Percentiles rank a stretch among this genome's conserved stretches.
These are phyloP conservation scores for Thecophora atra DNA, from an alignment of 2,888 invertebrate species.

Conservation along the genomic window DNA sequence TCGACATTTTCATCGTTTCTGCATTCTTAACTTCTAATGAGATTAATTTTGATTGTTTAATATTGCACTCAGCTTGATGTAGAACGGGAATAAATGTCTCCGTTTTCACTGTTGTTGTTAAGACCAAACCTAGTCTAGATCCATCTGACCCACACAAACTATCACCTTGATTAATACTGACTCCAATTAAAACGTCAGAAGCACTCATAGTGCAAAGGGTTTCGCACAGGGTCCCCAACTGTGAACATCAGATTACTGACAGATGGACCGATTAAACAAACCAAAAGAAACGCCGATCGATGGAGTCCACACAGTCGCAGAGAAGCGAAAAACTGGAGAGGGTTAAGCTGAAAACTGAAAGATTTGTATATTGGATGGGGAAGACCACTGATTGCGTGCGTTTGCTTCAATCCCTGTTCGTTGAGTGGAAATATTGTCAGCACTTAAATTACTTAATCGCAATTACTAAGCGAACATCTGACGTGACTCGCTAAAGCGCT, in stretches of 20 bases:
- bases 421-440: slow-evolving; percentile 31
- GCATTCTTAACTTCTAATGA: too few species aligned
- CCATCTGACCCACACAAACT: background rate
- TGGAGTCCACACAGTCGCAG: too few species aligned
- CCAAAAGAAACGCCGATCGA: too few species aligned
- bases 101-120: background rate
- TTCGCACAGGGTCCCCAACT: too few species aligned
- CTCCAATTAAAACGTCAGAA: too few species aligned
- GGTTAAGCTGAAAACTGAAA: background rate
- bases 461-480: slow-evolving; percentile 30
- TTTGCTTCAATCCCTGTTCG: background rate
- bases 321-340: too few species aligned
- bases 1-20: background rate
- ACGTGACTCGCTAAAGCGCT: slow-evolving; percentile 2
- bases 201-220: too few species aligned
- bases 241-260: too few species aligned
- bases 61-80: background rate
- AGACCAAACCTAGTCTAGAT: background rate
- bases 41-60: too few species aligned
- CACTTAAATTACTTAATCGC: slow-evolving; percentile 36
- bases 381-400: background rate
- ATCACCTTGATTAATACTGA: background rate
- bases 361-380: background rate
- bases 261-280: too few species aligned
- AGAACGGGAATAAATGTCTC: slow-evolving; percentile 1